Conservation (phyloP, 2,797 vertebrate species). For the Loris lydekkerianus region DNA sequence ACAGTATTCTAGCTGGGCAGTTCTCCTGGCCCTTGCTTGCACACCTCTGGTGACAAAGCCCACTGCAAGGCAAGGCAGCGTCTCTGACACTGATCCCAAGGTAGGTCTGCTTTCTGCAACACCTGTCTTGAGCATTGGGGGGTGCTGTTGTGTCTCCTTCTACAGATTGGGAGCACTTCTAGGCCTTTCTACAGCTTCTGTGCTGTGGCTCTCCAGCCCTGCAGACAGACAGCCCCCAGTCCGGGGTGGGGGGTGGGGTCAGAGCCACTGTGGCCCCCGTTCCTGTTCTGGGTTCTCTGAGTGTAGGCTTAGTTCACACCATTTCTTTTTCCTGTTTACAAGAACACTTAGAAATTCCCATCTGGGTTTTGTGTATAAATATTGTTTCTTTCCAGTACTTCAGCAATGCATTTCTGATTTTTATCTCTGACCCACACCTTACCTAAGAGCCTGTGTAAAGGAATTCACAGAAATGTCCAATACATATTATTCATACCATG, state of each 20-base stretch:
- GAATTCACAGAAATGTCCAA: neutral
- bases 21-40: neutral
- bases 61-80: neutral
- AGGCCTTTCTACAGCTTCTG: neutral
- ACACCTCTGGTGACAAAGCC: neutral
- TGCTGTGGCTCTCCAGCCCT: neutral
- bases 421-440: neutral
- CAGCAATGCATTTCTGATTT: neutral
- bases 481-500: fast-evolving
- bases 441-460: neutral
- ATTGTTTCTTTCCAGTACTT: neutral
- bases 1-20: neutral
- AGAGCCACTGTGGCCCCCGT: neutral
- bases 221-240: neutral
- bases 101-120: neutral
- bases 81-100: neutral
- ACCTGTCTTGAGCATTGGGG: neutral
- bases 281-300: neutral
- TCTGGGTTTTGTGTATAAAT: neutral
- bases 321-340: neutral
- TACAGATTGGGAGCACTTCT: fast-evolving
- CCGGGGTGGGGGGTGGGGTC: too few species aligned
- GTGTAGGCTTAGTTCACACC: neutral
- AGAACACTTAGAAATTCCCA: neutral
- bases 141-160: fast-evolving